Evolutionary conservation across 1,140 invertebrate genomes (phyloP).

Genomic region (Meloidogyne exigua): DNA sequence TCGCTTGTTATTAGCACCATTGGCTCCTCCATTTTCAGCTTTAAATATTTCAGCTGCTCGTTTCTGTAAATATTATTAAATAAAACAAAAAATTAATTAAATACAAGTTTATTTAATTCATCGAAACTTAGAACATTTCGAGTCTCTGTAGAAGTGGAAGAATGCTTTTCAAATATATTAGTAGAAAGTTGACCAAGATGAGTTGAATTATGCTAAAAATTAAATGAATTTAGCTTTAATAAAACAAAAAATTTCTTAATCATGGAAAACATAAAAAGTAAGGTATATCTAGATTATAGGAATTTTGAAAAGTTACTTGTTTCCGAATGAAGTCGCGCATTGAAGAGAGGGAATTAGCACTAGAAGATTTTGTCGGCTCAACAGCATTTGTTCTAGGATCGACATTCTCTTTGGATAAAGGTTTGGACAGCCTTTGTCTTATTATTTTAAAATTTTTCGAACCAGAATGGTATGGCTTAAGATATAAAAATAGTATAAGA

Average conservation of each 20-base stretch:
- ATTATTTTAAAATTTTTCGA: constrained; percentile 9
- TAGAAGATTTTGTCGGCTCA: background rate
- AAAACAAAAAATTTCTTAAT: background rate
- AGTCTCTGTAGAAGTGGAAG: background rate
- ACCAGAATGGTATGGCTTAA: constrained; percentile 3
- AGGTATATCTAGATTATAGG: too few species aligned
- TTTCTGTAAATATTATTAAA: constrained; percentile 34
- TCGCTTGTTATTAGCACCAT: background rate
- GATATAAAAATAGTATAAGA: background rate
- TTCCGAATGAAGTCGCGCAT: constrained; percentile 23
- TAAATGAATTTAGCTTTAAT: background rate
- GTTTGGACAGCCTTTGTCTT: background rate
- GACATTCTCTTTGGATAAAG: constrained; percentile 6
- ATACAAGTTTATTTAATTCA: constrained; percentile 21
- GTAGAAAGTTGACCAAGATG: background rate
- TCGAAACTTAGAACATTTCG: background rate
- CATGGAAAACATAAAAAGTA: too few species aligned
- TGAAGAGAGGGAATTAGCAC: constrained; percentile 9
- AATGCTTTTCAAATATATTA: background rate
- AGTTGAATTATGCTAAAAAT: constrained; percentile 1
- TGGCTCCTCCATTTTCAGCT: background rate
- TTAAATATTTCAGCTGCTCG: constrained; percentile 44
- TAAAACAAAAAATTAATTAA: background rate
- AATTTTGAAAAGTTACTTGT: background rate
- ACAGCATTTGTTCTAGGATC: background rate